Evolutionary conservation across 2,797 vertebrate genomes (phyloP), one percentile per base, ranked within the genome.

Genomic region (Netta rufina): DNA sequence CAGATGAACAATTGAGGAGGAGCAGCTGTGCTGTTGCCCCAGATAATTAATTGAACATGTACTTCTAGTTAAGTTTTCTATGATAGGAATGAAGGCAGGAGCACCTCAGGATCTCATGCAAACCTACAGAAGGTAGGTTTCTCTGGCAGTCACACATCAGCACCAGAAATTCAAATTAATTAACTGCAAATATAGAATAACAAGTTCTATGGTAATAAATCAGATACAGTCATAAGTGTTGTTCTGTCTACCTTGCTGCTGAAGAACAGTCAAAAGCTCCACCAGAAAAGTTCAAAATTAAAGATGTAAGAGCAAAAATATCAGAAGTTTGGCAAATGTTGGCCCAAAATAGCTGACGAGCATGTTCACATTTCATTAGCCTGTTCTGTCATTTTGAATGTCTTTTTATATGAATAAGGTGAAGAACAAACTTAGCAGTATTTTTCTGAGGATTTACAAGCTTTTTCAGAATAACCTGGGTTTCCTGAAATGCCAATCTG

Each of bases 1-100:
- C 22, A 88, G 89, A 82, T 58, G 71, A 96, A 81, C 74, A 91
- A 89, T 1, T 80, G 56, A 95, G 83, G 54, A 74, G 87, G 25
- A 88, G 64, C 92, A 93, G 91, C 94, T 96, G 89, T 85, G 41
- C 36, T 47, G 12, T 2, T 94, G 83, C 39, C 87, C 93, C 69
- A 91, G 91, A 90, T 88, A 84, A 79, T 57, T 87, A 24, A 21
- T 1, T 76, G 53, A 76, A 38, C 7, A 2, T 38, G 25, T 62
- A 13, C 41, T 84, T 86, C 47, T 53, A 71, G 49, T 41, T 13
- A 54, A 81, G 76, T 75, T 87, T 86, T 45, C 21, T 32, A 0
- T 69, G 85, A 30, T 33, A 67, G 56, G 33, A 84, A 9, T 2
- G 58, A 49, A 87, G 72, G 75, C 84, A 89, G 76, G 75, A 77